Evolutionary conservation across 1,140 invertebrate genomes (phyloP).

Genomic region (Charaxes varanes): DNA sequence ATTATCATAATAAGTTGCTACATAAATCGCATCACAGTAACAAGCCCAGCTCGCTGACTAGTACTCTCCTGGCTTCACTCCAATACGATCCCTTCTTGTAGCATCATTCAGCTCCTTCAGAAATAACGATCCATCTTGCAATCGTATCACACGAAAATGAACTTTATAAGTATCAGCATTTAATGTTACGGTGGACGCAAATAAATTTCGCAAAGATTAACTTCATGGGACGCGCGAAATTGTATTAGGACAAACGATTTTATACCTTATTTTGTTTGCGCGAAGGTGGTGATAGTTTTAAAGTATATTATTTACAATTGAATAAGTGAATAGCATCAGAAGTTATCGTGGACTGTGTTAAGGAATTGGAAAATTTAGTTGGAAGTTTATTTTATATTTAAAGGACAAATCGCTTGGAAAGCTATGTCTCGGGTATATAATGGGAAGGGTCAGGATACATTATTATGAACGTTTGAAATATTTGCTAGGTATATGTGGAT

Average conservation of each 20-base stretch:
- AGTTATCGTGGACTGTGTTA: slow-evolving; percentile 19
- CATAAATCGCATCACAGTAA: slow-evolving; percentile 17
- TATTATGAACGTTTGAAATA: no score
- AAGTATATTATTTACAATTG: slow-evolving; percentile 5
- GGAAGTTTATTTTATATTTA: slow-evolving; percentile 17
- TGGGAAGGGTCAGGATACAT: no score
- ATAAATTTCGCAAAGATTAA: slow-evolving; percentile 9
- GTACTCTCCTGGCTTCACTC: slow-evolving; percentile 16
- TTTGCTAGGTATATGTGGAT: no score
- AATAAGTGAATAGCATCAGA: slow-evolving; percentile 16
- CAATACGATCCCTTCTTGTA: slow-evolving; percentile 15
- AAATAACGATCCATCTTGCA: slow-evolving; percentile 11
- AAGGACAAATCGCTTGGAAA: slow-evolving; percentile 17
- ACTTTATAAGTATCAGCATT: slow-evolving; percentile 9
- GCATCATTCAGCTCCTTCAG: slow-evolving; percentile 13
- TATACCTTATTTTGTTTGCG: not conserved
- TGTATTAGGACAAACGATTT: slow-evolving; percentile 2
- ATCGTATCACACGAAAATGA: slow-evolving; percentile 4
- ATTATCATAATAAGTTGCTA: no score
- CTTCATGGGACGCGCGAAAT: slow-evolving; percentile 10
- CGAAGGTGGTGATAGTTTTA: slow-evolving; percentile 3
- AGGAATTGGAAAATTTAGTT: slow-evolving; percentile 17
- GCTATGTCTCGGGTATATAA: no score
- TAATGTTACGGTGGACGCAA: slow-evolving; percentile 4
- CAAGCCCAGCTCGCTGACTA: slow-evolving; percentile 9